A percentile compares a stretch with the other conserved stretches of the same genome.
Conservation (phyloP, 2,888 invertebrate genomes). For the Dicyrtoma fusca region DNA sequence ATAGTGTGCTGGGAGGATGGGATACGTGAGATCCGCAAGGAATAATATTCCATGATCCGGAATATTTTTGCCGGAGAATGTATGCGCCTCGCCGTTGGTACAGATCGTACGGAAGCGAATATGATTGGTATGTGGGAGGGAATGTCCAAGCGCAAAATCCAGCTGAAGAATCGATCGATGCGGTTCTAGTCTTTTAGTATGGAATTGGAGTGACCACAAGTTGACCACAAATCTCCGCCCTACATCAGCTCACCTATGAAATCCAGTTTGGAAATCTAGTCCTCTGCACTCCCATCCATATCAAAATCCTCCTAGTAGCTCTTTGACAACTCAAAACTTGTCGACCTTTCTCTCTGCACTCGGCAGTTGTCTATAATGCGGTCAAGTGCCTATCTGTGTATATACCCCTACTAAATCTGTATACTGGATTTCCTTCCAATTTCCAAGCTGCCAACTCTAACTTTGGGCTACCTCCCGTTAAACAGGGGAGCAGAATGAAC, state of each 20-base stretch:
- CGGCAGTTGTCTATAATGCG: background rate
- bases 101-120: constrained; percentile 12
- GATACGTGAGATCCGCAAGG: too few species aligned
- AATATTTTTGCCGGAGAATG: background rate
- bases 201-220: constrained; percentile 41
- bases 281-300: background rate
- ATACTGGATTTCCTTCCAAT: too few species aligned
- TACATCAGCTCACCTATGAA: constrained; percentile 34
- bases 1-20: too few species aligned
- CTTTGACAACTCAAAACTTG: background rate
- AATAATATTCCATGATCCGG: too few species aligned
- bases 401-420: too few species aligned
- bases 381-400: too few species aligned
- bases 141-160: constrained; percentile 42
- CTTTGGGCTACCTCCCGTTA: too few species aligned
- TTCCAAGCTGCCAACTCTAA: too few species aligned
- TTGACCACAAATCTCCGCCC: constrained; percentile 42
- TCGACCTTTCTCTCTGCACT: background rate
- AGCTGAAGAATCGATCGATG: constrained; percentile 36
- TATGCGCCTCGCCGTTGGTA: background rate
- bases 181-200: constrained; percentile 32
- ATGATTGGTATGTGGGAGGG: constrained; percentile 40
- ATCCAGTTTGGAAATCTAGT: constrained; percentile 22
- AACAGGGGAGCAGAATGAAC: too few species aligned
- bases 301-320: background rate